Conservation (phyloP, 2,888 invertebrate species). For the Drosophila engyochracea region DNA sequence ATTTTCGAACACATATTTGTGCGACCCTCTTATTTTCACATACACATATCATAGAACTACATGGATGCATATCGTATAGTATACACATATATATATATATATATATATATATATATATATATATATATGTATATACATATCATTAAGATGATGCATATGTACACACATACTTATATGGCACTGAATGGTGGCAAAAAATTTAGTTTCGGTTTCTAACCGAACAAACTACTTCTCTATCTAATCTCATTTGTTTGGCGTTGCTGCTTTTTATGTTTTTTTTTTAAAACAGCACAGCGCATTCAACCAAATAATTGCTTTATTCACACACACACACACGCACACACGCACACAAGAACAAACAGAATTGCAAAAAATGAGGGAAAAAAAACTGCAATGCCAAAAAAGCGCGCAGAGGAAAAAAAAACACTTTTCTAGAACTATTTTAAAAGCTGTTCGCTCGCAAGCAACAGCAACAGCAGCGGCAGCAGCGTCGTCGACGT, state of each 20-base stretch:
- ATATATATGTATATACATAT: too few relatives aligned
- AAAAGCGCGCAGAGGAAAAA: constrained; percentile 30
- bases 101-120: too few relatives aligned
- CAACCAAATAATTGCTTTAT: constrained; percentile 74
- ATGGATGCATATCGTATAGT: not conserved
- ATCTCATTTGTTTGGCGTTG: constrained; percentile 57
- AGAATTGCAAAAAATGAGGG: constrained; percentile 34
- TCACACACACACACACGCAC: constrained; percentile 16
- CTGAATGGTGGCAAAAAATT: constrained; percentile 11
- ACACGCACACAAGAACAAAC: constrained; percentile 15
- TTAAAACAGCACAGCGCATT: constrained; percentile 60
- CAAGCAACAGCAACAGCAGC: constrained; percentile 18
- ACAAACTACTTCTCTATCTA: constrained; percentile 76
- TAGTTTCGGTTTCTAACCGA: constrained; percentile 64
- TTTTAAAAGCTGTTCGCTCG: constrained; percentile 48
- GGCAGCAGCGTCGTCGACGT: constrained; percentile 6
- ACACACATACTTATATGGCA: not conserved
- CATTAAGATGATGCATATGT: not conserved
- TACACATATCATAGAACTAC: not conserved
- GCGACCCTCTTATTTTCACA: not conserved
- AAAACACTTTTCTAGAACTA: constrained; percentile 77
- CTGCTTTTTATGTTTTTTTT: constrained; percentile 41
- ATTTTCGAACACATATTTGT: not conserved
- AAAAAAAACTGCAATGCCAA: constrained; percentile 50
- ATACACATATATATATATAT: not conserved